These are phyloP conservation scores for Chrysochloris asiatica DNA, from an alignment of 2,113 vertebrate species.

Conservation along the genomic window DNA sequence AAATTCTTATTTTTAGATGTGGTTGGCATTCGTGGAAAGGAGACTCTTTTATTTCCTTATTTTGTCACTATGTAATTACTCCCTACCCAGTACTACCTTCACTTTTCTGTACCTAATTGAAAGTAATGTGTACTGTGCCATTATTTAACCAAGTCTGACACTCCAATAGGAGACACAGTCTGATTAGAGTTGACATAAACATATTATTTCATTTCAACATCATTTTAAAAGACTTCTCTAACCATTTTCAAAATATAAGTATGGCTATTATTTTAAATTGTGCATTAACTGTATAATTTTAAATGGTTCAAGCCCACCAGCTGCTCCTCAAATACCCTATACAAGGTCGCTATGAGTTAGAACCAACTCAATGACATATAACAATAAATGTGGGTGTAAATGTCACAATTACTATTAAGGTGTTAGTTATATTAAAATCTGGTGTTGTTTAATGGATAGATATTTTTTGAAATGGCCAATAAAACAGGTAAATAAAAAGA, in stretches of 20 bases:
- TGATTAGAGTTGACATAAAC: not conserved
- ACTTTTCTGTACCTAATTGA: not conserved
- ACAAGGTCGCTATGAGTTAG: too few relatives aligned
- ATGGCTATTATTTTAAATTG: not conserved
- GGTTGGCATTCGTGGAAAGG: not conserved
- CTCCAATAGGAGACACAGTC: not conserved
- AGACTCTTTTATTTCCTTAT: not conserved
- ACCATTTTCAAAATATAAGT: not conserved
- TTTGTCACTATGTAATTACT: not conserved
- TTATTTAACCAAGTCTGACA: conserved; percentile 9
- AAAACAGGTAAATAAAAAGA: not conserved
- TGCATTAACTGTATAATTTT: not conserved
- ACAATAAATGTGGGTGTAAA: not conserved
- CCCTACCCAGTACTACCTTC: not conserved
- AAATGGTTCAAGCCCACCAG: too few relatives aligned
- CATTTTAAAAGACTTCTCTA: not conserved
- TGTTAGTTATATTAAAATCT: not conserved
- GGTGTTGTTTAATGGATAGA: not conserved
- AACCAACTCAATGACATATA: too few relatives aligned
- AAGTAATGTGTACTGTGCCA: not conserved
- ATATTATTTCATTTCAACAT: not conserved
- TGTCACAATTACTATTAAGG: not conserved
- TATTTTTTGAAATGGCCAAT: not conserved
- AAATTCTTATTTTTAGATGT: not conserved
- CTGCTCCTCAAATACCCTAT: too few relatives aligned